Evolutionary conservation across 2,888 invertebrate genomes (phyloP), one percentile per base, ranked within the genome.

Genomic region (Parascotia fuliginaria): DNA sequence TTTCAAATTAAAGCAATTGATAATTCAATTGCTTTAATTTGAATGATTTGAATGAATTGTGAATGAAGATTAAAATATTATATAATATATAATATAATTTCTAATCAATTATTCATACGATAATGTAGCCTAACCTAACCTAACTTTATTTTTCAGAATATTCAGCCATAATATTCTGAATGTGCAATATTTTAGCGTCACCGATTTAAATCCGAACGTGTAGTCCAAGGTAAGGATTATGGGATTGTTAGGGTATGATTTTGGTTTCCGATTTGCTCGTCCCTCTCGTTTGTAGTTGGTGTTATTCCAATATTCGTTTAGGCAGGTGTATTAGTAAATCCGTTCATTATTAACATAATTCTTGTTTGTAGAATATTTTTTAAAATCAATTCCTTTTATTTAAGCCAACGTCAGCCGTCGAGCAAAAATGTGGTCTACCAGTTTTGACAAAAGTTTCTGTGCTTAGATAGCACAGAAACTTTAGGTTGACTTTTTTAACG

Each of bases 241-340:
- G 61, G 81, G 83, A 79, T 81, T 81, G 77, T 73, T 64, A 73
- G 73, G 73, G 73, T 73, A 65, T 81, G 80, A 79, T 83, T 83
- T 80, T 63, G 77, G 70, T 77, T 75, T 70, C 68, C 79, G 74
- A 81, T 85, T 83, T 85, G 83, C 85, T 84, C 78, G 77, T 37
- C 38, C 33, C 47, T 60, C 59, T 53, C 38, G 55, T 55, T 65
- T 63, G n/a, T 57, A 57, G 39, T 55, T 53, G 48, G 36, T 48
- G 24, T 41, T 12, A 55, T 55, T 60, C 39, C 40, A 33, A 47
- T 46, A 24, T 31, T n/a, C 45, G 14, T 49, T 49, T 48, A 37
- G 44, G 16, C 19, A 43, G 9, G 33, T 14, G 16, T 19, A 13
- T 48, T 36, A 54, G 36, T 29, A 27, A 13, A 31, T 7, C 1